These are phyloP conservation scores for Encarsia formosa DNA, from an alignment of 2,888 invertebrate genomes.

Conservation along the genomic window DNA sequence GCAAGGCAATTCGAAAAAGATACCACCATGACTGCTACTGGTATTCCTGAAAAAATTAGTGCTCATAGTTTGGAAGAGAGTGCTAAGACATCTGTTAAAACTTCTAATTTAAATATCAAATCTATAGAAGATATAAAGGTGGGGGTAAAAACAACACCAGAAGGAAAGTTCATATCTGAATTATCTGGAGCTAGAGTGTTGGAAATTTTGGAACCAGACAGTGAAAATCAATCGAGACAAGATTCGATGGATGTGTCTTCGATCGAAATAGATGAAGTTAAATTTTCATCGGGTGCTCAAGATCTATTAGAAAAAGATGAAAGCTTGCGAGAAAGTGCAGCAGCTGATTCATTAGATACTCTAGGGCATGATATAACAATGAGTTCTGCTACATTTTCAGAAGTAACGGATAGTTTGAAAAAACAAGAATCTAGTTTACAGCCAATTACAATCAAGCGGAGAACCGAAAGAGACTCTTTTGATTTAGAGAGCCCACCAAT, in stretches of 20 bases:
- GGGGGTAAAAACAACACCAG: slow-evolving; percentile 3
- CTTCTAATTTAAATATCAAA: neutral
- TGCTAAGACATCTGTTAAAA: neutral
- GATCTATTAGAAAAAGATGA: slow-evolving; percentile 26
- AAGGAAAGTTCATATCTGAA: slow-evolving; percentile 29
- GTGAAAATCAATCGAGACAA: slow-evolving; percentile 35
- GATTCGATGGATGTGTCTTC: slow-evolving; percentile 45
- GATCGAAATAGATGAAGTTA: slow-evolving; percentile 42
- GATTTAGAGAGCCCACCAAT: slow-evolving; percentile 44
- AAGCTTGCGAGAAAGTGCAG: slow-evolving; percentile 39
- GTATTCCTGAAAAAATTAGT: slow-evolving; percentile 45
- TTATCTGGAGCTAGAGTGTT: slow-evolving; percentile 39
- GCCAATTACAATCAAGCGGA: slow-evolving; percentile 19
- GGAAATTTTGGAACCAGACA: slow-evolving; percentile 41
- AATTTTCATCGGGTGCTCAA: slow-evolving; percentile 26
- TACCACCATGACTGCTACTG: slow-evolving; percentile 44
- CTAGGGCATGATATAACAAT: slow-evolving; percentile 41
- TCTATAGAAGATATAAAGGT: neutral
- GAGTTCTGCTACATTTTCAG: slow-evolving; percentile 41
- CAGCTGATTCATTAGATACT: slow-evolving; percentile 40
- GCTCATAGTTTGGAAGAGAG: slow-evolving; percentile 37
- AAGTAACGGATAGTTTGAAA: slow-evolving; percentile 33
- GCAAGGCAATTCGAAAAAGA: slow-evolving; percentile 38
- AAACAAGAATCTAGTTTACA: slow-evolving; percentile 22
- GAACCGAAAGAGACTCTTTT: slow-evolving; percentile 37